phyloP scores from a whole-genome alignment of 2,797 vertebrate genomes.

The Tokudaia muenninki region DNA sequence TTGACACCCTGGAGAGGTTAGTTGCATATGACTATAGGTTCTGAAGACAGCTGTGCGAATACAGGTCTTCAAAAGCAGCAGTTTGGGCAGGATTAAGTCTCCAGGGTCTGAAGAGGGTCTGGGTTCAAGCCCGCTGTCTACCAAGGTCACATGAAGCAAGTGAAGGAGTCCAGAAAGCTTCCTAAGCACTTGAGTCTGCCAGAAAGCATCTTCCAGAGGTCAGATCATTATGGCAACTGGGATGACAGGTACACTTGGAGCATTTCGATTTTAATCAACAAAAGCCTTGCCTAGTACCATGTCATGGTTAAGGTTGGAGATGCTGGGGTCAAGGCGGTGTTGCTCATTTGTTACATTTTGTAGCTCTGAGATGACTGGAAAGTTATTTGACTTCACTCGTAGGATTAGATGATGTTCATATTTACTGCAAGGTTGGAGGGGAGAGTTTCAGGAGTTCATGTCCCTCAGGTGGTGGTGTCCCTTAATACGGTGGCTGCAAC shows the following conservation, averaged over 20 bases:
- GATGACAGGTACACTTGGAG: background rate
- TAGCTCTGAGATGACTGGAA: background rate
- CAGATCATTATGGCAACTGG: background rate
- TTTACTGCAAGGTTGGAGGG: background rate
- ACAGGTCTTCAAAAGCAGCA: background rate
- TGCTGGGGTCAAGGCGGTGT: background rate
- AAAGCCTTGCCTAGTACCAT: too few species aligned
- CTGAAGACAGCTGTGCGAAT: background rate
- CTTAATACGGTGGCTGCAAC: background rate
- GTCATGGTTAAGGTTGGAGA: background rate
- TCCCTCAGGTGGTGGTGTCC: background rate
- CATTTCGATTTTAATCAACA: background rate
- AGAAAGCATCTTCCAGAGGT: background rate
- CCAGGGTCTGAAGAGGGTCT: background rate
- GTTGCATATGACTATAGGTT: background rate
- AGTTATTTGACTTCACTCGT: background rate
- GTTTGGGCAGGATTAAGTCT: background rate
- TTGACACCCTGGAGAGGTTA: background rate
- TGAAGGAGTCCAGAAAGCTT: background rate
- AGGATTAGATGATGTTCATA: too few species aligned
- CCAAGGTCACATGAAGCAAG: background rate
- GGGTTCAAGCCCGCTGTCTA: background rate
- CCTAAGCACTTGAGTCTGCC: background rate
- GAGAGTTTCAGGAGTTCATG: background rate
- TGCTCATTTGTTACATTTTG: background rate